Conservation (phyloP, 2,888 invertebrate species). For the Hoplodrina ambigua region DNA sequence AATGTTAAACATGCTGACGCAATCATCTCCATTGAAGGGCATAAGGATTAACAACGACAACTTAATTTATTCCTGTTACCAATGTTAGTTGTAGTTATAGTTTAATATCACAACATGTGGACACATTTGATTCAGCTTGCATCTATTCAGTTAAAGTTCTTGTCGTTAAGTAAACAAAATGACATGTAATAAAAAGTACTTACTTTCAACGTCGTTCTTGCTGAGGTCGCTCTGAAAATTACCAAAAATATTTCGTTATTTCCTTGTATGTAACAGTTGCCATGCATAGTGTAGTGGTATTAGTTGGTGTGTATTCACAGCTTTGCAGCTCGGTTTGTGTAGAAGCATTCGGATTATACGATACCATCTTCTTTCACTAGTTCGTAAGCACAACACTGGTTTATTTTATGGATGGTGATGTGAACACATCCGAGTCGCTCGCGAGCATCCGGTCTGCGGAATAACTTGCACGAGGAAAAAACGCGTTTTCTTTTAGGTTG, state of each 20-base stretch:
- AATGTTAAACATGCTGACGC: constrained; percentile 30
- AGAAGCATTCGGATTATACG: constrained; percentile 69
- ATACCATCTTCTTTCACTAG: constrained; percentile 81
- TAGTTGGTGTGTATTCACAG: constrained; percentile 75
- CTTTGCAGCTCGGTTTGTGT: constrained; percentile 75
- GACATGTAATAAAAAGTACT: constrained; percentile 86
- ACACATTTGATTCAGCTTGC: background rate
- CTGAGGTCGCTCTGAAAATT: constrained; percentile 95
- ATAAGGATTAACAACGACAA: constrained; percentile 11
- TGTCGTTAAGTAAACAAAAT: constrained; percentile 28
- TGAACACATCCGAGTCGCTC: constrained; percentile 70
- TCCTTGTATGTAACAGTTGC: constrained; percentile 75
- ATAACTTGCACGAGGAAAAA: constrained; percentile 75
- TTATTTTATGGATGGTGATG: constrained; percentile 65
- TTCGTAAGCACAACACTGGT: constrained; percentile 82
- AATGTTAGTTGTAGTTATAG: constrained; percentile 31
- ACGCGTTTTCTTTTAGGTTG: constrained; percentile 63
- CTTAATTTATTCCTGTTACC: constrained; percentile 22
- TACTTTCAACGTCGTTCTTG: constrained; percentile 97
- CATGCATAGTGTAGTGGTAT: constrained; percentile 76
- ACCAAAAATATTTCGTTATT: constrained; percentile 88
- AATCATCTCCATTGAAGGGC: constrained; percentile 8
- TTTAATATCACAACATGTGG: constrained; percentile 12
- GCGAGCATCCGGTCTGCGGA: constrained; percentile 86
- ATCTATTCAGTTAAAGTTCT: constrained; percentile 17